Conservation (phyloP, 2,797 vertebrate genomes). For the Gobionotothen gibberifrons region DNA sequence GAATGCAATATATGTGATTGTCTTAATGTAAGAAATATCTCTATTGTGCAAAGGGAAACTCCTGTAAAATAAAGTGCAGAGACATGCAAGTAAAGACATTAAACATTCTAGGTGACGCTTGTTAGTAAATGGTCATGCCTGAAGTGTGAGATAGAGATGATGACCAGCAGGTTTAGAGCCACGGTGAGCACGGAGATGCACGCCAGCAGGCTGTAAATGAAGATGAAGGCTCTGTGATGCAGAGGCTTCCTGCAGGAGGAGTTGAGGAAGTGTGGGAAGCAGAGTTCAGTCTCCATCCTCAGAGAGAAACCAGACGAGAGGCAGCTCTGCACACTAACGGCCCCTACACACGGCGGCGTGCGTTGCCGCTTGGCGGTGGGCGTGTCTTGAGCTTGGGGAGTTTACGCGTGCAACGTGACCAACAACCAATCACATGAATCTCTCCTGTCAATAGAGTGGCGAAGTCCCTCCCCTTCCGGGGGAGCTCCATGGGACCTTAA, state of each 20-base stretch:
- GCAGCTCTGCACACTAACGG: background rate
- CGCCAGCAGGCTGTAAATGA: conserved; percentile 45
- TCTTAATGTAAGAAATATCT: background rate
- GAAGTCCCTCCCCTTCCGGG: no score
- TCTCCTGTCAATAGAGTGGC: no score
- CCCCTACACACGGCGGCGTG: no score
- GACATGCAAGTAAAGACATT: background rate
- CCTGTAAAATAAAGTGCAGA: background rate
- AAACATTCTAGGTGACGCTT: background rate
- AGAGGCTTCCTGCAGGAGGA: conserved; percentile 34
- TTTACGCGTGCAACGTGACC: no score
- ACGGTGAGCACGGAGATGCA: conserved; percentile 34
- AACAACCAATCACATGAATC: no score
- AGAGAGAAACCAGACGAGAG: background rate
- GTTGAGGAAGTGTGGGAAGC: conserved; percentile 44
- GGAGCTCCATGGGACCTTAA: no score
- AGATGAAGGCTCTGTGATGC: background rate
- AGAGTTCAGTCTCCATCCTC: conserved; percentile 37
- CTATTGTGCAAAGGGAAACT: background rate
- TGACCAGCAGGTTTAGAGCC: conserved; percentile 45
- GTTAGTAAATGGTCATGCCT: background rate
- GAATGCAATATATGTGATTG: background rate
- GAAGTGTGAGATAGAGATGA: conserved; percentile 58
- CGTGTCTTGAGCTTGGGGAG: no score
- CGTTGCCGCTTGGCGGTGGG: no score